phyloP scores from a whole-genome alignment of 2,113 vertebrate species.

The Proteles cristata region DNA sequence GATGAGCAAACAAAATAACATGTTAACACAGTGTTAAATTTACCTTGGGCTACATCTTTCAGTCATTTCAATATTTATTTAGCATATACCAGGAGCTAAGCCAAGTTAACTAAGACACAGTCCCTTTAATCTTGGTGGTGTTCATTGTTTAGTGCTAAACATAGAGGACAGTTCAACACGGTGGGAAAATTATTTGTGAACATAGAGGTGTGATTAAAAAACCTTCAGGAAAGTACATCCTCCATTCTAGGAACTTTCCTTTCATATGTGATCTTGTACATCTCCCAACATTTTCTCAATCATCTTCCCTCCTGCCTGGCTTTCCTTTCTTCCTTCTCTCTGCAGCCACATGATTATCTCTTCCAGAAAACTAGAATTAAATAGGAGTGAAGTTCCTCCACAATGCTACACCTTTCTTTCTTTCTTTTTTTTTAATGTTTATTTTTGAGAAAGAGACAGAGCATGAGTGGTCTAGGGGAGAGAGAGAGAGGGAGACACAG shows the following conservation, averaged over 20 bases:
- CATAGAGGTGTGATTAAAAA: background rate
- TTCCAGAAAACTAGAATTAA: background rate
- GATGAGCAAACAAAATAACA: background rate
- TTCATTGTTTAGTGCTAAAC: background rate
- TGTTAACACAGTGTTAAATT: background rate
- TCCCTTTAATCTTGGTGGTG: background rate
- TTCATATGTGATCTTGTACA: background rate
- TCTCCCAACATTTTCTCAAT: background rate
- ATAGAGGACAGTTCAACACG: background rate
- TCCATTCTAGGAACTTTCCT: background rate
- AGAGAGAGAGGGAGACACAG: too few species aligned
- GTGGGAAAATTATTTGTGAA: background rate
- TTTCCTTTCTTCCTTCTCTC: background rate
- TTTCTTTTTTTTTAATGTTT: too few species aligned
- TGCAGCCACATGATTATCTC: background rate
- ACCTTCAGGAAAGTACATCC: background rate
- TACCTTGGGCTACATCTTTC: background rate
- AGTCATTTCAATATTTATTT: background rate
- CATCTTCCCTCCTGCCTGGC: background rate
- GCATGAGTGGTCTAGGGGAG: too few species aligned
- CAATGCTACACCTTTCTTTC: background rate
- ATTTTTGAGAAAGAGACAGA: too few species aligned
- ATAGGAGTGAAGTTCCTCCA: background rate
- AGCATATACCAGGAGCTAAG: background rate
- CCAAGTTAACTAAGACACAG: background rate